Conservation (phyloP, 2,888 invertebrate species). For the Pristionchus mayeri region DNA sequence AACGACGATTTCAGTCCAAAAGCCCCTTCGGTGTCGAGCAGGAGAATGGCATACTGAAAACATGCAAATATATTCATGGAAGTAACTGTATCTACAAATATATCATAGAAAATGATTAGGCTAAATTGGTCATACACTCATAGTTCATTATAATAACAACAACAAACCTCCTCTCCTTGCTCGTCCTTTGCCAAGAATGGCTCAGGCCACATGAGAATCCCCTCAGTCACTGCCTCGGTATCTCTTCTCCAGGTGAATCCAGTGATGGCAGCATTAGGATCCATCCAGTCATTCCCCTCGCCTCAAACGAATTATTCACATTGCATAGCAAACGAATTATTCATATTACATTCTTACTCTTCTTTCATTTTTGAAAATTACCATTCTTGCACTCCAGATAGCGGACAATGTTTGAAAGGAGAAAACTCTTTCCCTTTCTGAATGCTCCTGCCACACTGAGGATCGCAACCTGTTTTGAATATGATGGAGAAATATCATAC, state of each 20-base stretch:
- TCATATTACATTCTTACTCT: neutral
- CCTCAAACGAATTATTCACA: neutral
- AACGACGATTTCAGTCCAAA: too few relatives aligned
- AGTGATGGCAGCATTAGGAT: neutral
- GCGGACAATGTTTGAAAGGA: neutral
- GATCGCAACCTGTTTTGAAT: neutral
- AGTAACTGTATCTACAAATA: too few relatives aligned
- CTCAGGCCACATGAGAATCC: conserved; percentile 28
- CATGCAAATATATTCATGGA: too few relatives aligned
- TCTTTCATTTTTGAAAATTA: neutral
- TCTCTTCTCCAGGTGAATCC: neutral
- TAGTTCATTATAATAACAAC: too few relatives aligned
- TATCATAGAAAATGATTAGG: too few relatives aligned
- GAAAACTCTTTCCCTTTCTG: neutral
- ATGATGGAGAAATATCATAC: neutral
- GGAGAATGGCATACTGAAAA: too few relatives aligned
- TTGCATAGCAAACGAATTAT: neutral
- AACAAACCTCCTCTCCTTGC: neutral
- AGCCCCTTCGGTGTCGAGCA: too few relatives aligned
- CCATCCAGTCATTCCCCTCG: neutral
- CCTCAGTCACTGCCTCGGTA: neutral
- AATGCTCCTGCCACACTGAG: conserved; percentile 4
- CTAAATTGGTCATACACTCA: too few relatives aligned
- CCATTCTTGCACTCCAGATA: neutral
- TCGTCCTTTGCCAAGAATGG: neutral